Evolutionary conservation across 2,888 invertebrate species (phyloP).

Genomic region (Priocnemis perturbator): DNA sequence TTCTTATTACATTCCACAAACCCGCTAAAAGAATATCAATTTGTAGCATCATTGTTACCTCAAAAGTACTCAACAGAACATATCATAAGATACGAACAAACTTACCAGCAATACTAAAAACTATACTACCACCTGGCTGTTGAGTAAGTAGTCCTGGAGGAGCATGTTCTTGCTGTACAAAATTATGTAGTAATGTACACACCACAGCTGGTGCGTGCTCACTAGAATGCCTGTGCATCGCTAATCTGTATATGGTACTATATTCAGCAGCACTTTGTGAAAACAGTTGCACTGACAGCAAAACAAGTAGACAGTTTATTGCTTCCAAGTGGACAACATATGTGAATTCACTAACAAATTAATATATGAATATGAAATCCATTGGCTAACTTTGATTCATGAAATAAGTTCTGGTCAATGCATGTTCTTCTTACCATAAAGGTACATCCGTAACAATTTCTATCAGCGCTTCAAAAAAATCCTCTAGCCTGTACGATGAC

Average conservation of each 20-base stretch:
- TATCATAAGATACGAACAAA: constrained; percentile 15
- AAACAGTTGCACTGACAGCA: constrained; percentile 93
- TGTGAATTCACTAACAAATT: constrained; percentile 82
- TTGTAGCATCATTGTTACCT: neutral
- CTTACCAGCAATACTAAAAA: constrained; percentile 84
- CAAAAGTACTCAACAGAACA: neutral
- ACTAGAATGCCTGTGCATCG: constrained; percentile 83
- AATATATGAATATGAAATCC: constrained; percentile 19
- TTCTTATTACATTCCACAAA: constrained; percentile 88
- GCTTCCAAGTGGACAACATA: constrained; percentile 92
- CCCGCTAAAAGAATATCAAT: constrained; percentile 77
- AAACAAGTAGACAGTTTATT: constrained; percentile 88
- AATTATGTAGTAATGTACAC: constrained; percentile 87
- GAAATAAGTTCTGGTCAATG: constrained; percentile 1
- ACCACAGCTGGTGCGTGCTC: constrained; percentile 87
- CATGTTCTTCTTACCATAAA: constrained; percentile 80
- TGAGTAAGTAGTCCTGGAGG: constrained; percentile 83
- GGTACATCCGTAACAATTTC: constrained; percentile 90
- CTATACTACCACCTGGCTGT: constrained; percentile 85
- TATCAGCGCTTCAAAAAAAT: constrained; percentile 85
- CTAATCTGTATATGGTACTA: constrained; percentile 76
- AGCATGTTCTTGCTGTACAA: constrained; percentile 81
- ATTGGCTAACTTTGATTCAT: neutral
- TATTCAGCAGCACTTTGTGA: constrained; percentile 78
- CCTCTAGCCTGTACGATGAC: constrained; percentile 77